phyloP scores from a whole-genome alignment of 2,888 invertebrate species.

The Hedychridium roseum region DNA sequence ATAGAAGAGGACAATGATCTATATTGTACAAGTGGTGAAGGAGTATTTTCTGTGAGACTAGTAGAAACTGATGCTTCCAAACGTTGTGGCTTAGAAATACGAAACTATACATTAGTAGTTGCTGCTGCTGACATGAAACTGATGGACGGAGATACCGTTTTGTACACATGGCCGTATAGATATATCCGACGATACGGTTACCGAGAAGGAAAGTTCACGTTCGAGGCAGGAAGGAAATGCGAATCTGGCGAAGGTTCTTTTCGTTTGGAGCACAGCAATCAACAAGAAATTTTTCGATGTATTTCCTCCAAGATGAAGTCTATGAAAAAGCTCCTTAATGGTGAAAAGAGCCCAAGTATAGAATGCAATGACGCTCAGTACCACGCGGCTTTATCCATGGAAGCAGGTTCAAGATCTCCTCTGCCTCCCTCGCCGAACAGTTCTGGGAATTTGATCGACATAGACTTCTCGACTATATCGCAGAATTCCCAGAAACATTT shows the following conservation, averaged over 20 bases:
- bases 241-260: slow-evolving; percentile 86
- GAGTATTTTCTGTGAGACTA: slow-evolving; percentile 80
- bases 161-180: slow-evolving; percentile 85
- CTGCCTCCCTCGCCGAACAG: slow-evolving; percentile 74
- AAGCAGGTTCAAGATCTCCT: slow-evolving; percentile 83
- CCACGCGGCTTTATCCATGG: slow-evolving; percentile 78
- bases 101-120: slow-evolving; percentile 77
- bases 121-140: slow-evolving; percentile 80
- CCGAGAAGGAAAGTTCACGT: slow-evolving; percentile 84
- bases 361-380: slow-evolving; percentile 81
- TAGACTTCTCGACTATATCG: slow-evolving; percentile 61
- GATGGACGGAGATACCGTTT: slow-evolving; percentile 71
- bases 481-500: slow-evolving; percentile 51
- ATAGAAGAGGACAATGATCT: slow-evolving; percentile 89
- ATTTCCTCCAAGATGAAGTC: slow-evolving; percentile 85
- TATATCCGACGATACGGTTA: slow-evolving; percentile 87
- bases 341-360: slow-evolving; percentile 67
- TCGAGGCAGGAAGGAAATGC: slow-evolving; percentile 88
- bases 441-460: slow-evolving; percentile 63
- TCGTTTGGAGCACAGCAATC: slow-evolving; percentile 81
- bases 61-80: slow-evolving; percentile 81
- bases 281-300: slow-evolving; percentile 84
- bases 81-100: slow-evolving; percentile 77
- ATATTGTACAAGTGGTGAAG: slow-evolving; percentile 87
- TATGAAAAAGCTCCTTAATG: slow-evolving; percentile 84